Percentiles rank a stretch among this genome's conserved stretches.
phyloP scores from a whole-genome alignment of 2,888 invertebrate genomes.

The Drosophila pegasa region DNA sequence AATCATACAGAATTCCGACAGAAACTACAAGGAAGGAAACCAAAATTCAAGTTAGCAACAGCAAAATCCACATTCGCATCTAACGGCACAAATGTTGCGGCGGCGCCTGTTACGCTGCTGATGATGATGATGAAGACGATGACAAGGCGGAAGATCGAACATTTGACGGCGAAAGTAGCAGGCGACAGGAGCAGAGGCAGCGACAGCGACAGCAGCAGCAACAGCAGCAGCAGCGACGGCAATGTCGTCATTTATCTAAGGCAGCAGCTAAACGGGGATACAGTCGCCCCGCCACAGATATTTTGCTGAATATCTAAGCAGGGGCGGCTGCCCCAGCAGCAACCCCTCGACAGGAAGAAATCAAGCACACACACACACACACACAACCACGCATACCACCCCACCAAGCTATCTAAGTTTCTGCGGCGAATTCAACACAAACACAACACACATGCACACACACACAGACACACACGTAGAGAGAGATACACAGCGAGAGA shows the following conservation, averaged over 20 bases:
- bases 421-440: slow-evolving; percentile 67
- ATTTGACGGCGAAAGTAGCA: slow-evolving; percentile 70
- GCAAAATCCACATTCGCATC: slow-evolving; percentile 39
- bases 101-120: slow-evolving; percentile 37
- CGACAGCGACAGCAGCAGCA: slow-evolving; percentile 25
- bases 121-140: slow-evolving; percentile 54
- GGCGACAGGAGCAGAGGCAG: slow-evolving; percentile 9
- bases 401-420: slow-evolving; percentile 45
- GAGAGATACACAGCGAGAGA: slow-evolving; percentile 34
- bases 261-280: slow-evolving; percentile 63
- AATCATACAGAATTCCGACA: slow-evolving; percentile 64
- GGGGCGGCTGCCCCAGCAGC: slow-evolving; percentile 64
- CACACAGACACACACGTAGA: slow-evolving; percentile 1
- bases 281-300: slow-evolving; percentile 67
- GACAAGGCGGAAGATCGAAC: slow-evolving; percentile 57
- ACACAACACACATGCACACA: slow-evolving; percentile 18
- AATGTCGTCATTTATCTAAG: slow-evolving; percentile 57
- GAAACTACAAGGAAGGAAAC: slow-evolving; percentile 76
- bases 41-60: slow-evolving; percentile 65
- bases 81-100: slow-evolving; percentile 35
- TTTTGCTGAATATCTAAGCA: slow-evolving; percentile 75
- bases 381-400: slow-evolving; percentile 36
- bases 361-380: slow-evolving; percentile 37
- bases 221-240: slow-evolving; percentile 37
- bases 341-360: slow-evolving; percentile 68